These are phyloP conservation scores for Drosophila sturtevanti DNA, from an alignment of 1,140 invertebrate genomes.

Conservation along the genomic window DNA sequence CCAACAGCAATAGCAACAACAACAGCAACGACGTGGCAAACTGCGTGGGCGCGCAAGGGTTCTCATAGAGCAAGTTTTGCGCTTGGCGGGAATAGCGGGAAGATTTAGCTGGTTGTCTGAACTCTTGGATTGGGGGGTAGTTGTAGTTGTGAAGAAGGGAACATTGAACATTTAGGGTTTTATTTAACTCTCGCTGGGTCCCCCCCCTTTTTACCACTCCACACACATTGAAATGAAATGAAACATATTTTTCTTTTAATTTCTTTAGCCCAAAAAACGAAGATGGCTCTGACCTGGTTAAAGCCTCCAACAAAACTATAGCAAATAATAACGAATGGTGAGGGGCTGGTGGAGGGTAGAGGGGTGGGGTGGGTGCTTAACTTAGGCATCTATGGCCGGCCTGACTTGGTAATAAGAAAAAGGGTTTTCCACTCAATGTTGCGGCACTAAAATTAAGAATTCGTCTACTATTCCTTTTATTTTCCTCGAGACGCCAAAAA, in stretches of 20 bases:
- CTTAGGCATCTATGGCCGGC: background rate
- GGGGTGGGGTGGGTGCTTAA: background rate
- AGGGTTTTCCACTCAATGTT: background rate
- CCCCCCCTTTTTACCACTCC: too few relatives aligned
- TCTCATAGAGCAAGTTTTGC: background rate
- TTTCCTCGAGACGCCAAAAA: background rate
- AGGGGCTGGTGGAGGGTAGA: background rate
- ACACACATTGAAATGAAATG: conserved; percentile 51
- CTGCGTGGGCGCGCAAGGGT: conserved; percentile 48
- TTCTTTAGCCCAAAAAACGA: background rate
- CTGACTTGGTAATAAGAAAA: too few relatives aligned
- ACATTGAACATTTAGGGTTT: conserved; percentile 28
- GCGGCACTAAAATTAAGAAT: conserved; percentile 31
- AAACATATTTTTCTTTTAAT: conserved; percentile 66
- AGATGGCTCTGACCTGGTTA: conserved; percentile 21
- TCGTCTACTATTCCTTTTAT: background rate
- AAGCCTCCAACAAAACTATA: conserved; percentile 36
- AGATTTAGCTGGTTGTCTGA: background rate
- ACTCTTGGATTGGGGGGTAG: background rate
- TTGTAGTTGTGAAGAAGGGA: background rate
- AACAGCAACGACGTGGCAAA: conserved; percentile 29
- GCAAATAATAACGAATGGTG: background rate
- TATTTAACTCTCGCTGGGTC: conserved; percentile 25
- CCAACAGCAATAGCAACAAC: background rate
- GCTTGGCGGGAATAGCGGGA: background rate